Evolutionary conservation across 2,888 invertebrate species (phyloP).

Genomic region (Nowickia ferox): DNA sequence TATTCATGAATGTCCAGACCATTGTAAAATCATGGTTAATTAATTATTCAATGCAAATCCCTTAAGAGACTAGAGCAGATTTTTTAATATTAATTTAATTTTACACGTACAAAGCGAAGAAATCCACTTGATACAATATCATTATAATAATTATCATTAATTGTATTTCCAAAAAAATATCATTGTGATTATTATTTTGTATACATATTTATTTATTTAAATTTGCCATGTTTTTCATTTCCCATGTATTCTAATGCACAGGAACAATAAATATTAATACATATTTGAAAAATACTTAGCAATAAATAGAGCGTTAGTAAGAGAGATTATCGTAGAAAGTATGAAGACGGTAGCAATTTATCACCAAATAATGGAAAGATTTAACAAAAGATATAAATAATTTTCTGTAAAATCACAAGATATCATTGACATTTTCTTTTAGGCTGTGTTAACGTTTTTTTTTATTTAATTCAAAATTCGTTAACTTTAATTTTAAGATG

Average conservation of each 20-base stretch:
- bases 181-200: slow-evolving; percentile 36
- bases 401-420: slow-evolving; percentile 33
- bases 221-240: slow-evolving; percentile 16
- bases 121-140: too few relatives aligned
- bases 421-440: slow-evolving; percentile 60
- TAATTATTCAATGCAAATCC: slow-evolving; percentile 52
- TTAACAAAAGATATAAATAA: not conserved
- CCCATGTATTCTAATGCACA: slow-evolving; percentile 36
- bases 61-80: slow-evolving; percentile 34
- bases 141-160: too few relatives aligned
- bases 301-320: slow-evolving; percentile 23
- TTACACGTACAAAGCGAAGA: not conserved
- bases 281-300: slow-evolving; percentile 34
- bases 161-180: too few relatives aligned
- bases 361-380: slow-evolving; percentile 41
- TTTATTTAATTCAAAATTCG: slow-evolving; percentile 50
- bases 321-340: slow-evolving; percentile 21
- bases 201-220: slow-evolving; percentile 30
- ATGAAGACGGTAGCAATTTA: slow-evolving; percentile 36
- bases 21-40: slow-evolving; percentile 50
- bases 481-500: slow-evolving; percentile 59
- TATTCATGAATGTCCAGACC: slow-evolving; percentile 40
- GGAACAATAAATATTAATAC: slow-evolving; percentile 15
- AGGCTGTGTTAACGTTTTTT: slow-evolving; percentile 59
- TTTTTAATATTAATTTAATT: slow-evolving; percentile 21